Evolutionary conservation across 2,888 invertebrate species (phyloP).

Genomic region (Himalopsyche japonica): DNA sequence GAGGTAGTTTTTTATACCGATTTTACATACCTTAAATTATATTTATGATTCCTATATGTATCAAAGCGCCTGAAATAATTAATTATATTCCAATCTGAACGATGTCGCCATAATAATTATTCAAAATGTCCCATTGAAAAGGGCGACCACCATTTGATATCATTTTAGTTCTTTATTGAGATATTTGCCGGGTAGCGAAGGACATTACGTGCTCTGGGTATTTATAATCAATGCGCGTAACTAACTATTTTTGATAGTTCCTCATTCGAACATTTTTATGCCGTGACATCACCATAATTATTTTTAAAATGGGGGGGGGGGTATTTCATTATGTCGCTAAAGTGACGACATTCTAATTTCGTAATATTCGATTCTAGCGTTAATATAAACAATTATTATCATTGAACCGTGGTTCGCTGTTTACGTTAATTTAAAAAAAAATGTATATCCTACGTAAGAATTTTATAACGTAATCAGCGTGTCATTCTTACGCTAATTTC

Average conservation of each 20-base stretch:
- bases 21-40: neutral
- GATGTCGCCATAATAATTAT: neutral
- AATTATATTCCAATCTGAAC: neutral
- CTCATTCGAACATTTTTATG: constrained; percentile 11
- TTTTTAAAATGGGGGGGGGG: neutral
- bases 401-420: neutral
- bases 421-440: neutral
- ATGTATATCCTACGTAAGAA: neutral
- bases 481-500: neutral
- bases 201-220: neutral
- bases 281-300: constrained; percentile 11
- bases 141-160: neutral
- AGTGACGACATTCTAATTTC: neutral
- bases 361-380: neutral
- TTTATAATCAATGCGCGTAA: constrained; percentile 3
- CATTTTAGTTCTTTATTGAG: neutral
- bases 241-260: neutral
- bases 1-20: too few relatives aligned
- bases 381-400: neutral
- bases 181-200: neutral
- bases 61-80: neutral
- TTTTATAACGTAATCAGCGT: neutral
- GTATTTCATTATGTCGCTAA: neutral
- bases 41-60: neutral
- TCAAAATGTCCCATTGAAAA: too few relatives aligned